phyloP scores from a whole-genome alignment of 2,113 vertebrate species.

The Tetrao urogallus region DNA sequence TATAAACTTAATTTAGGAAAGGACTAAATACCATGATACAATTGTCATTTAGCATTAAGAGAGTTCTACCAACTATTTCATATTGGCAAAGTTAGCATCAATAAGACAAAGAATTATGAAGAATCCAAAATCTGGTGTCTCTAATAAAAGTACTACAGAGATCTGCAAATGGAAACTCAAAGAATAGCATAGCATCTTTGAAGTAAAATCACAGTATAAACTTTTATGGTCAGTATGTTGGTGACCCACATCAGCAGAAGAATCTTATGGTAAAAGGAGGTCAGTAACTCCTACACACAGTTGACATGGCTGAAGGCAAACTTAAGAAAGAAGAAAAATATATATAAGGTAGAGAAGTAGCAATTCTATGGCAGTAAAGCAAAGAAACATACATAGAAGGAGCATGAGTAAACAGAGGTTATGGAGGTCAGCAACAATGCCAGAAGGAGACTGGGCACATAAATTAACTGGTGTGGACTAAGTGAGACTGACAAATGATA shows the following conservation, averaged over 20 bases:
- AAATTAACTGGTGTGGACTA: neutral
- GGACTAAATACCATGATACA: neutral
- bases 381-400: neutral
- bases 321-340: neutral
- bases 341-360: neutral
- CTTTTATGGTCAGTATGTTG: neutral
- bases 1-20: neutral
- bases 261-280: neutral
- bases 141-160: neutral
- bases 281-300: neutral
- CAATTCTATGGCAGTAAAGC: neutral
- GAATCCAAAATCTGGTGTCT: neutral
- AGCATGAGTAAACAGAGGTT: neutral
- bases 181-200: neutral
- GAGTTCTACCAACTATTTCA: neutral
- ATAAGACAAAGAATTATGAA: neutral
- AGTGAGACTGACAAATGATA: neutral
- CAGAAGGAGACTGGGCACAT: neutral
- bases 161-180: neutral
- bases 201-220: neutral
- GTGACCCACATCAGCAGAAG: neutral
- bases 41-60: neutral
- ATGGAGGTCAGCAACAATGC: neutral
- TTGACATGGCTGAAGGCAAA: neutral
- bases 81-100: neutral